Evolutionary conservation across 2,797 vertebrate species (phyloP).

Genomic region (Pithecia hirsuta): DNA sequence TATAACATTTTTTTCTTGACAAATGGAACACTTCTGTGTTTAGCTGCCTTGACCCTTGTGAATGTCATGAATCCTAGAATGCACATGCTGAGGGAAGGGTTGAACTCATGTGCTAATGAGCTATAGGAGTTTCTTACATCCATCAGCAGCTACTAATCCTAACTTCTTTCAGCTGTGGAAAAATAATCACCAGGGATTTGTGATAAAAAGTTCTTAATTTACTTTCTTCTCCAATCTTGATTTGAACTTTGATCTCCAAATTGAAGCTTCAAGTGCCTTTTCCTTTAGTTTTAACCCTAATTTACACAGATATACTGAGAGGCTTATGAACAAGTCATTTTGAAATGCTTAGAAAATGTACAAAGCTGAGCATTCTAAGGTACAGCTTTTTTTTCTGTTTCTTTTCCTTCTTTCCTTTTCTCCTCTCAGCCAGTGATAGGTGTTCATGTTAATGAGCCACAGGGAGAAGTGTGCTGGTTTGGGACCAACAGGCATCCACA

Average conservation of each 20-base stretch:
- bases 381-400: background rate
- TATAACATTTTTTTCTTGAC: background rate
- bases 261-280: background rate
- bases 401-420: background rate
- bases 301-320: background rate
- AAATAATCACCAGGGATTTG: background rate
- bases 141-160: background rate
- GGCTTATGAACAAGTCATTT: background rate
- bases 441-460: background rate
- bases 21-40: background rate
- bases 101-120: background rate
- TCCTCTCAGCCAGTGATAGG: background rate
- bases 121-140: background rate
- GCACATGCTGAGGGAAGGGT: too few relatives aligned
- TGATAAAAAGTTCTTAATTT: background rate
- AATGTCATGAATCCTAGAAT: background rate
- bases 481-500: background rate
- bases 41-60: background rate
- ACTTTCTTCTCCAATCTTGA: constrained; percentile 27
- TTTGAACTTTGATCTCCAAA: background rate
- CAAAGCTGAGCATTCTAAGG: background rate
- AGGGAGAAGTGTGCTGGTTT: background rate
- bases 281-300: constrained; percentile 12
- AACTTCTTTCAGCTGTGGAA: background rate
- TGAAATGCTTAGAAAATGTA: background rate